These are phyloP conservation scores for Tragelaphus oryx DNA, from an alignment of 2,797 vertebrate species.

Conservation along the genomic window DNA sequence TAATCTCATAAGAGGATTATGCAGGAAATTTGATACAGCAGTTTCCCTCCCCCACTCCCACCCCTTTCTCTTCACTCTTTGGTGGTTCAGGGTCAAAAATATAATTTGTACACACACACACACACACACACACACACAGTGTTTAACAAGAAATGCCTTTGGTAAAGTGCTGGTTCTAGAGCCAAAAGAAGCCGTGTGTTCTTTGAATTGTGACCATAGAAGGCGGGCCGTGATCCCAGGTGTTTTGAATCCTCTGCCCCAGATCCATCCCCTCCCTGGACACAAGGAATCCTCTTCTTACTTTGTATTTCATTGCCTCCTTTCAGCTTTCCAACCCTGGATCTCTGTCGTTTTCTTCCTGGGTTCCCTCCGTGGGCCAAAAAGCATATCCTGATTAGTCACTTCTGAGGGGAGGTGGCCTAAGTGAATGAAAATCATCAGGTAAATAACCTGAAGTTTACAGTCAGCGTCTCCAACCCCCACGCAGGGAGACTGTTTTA, in stretches of 20 bases:
- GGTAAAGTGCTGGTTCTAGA: not conserved
- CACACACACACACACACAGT: not conserved
- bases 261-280: not conserved
- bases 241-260: not conserved
- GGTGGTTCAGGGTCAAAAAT: slow-evolving; percentile 36
- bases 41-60: not conserved
- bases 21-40: slow-evolving; percentile 54
- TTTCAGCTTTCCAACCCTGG: not conserved
- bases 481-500: not conserved
- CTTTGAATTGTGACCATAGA: not conserved
- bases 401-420: not conserved
- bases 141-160: slow-evolving; percentile 11
- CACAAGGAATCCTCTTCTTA: not conserved
- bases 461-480: not conserved
- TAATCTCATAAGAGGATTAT: slow-evolving; percentile 68
- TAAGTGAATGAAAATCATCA: not conserved
- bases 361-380: not conserved
- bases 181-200: not conserved
- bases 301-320: not conserved
- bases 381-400: not conserved
- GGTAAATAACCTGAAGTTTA: not conserved
- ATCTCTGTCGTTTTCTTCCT: not conserved
- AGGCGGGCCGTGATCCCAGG: fast-evolving
- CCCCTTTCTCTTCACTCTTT: not conserved
- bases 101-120: not conserved